phyloP scores from a whole-genome alignment of 2,888 invertebrate species.

The Achlya flavicornis region DNA sequence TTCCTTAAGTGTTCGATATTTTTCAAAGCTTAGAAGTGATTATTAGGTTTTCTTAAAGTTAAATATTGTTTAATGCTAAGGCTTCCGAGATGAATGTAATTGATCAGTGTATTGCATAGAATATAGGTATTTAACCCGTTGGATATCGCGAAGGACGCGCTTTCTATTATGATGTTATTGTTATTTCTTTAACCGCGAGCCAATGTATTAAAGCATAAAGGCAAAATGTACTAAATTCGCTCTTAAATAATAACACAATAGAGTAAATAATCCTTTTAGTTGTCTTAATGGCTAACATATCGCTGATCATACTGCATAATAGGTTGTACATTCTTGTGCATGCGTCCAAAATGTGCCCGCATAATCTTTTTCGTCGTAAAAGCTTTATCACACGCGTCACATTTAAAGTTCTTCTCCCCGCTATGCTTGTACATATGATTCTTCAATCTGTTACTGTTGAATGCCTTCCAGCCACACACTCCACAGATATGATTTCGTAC shows the following conservation, averaged over 20 bases:
- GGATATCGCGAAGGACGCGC: no score
- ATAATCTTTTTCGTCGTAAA: conserved; percentile 76
- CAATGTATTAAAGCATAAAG: no score
- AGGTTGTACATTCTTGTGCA: conserved; percentile 58
- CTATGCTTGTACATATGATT: conserved; percentile 79
- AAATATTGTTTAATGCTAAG: background rate
- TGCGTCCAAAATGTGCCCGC: conserved; percentile 70
- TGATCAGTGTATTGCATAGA: background rate
- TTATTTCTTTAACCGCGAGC: no score
- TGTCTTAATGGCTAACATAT: conserved; percentile 46
- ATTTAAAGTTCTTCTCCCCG: conserved; percentile 77
- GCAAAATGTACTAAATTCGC: background rate
- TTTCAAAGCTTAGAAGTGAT: background rate
- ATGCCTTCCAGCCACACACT: conserved; percentile 74
- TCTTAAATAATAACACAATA: background rate
- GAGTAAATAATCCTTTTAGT: background rate
- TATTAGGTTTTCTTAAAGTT: background rate
- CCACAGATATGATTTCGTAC: conserved; percentile 69
- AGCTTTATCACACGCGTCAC: conserved; percentile 71
- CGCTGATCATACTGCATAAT: conserved; percentile 52
- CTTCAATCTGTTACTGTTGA: conserved; percentile 77
- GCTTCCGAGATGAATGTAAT: background rate
- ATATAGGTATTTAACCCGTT: no score
- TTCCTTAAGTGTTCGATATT: conserved; percentile 27
- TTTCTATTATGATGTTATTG: no score